Conservation (phyloP, 2,888 invertebrate genomes). For the Ceraclea dissimilis region DNA sequence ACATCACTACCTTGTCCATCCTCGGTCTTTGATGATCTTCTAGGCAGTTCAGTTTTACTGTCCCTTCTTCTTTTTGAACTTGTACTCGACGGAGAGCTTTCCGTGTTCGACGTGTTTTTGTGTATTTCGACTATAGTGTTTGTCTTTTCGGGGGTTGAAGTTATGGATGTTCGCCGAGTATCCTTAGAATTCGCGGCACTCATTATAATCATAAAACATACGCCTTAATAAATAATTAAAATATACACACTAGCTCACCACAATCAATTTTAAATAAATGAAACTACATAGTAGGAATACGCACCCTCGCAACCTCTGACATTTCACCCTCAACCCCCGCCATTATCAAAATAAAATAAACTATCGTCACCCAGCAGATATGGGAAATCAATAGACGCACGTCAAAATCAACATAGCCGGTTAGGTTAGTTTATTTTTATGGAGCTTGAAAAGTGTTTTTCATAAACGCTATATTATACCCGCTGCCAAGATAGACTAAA, state of each 20-base stretch:
- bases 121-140: slow-evolving; percentile 23
- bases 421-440: no score
- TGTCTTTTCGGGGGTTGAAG: slow-evolving; percentile 15
- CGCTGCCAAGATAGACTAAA: no score
- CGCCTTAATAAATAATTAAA: no score
- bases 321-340: slow-evolving; percentile 19
- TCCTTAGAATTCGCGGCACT: slow-evolving; percentile 18
- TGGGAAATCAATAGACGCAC: no score
- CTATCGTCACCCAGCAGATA: no score
- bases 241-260: neutral
- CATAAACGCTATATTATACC: no score
- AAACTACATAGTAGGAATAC: neutral
- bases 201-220: slow-evolving; percentile 10
- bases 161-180: slow-evolving; percentile 14
- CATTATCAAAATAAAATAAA: slow-evolving; percentile 25
- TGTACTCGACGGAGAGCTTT: slow-evolving; percentile 13
- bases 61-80: slow-evolving; percentile 8
- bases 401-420: no score
- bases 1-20: slow-evolving; percentile 10
- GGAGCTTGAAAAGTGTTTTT: no score
- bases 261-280: neutral
- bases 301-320: slow-evolving; percentile 18
- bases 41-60: slow-evolving; percentile 14
- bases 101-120: slow-evolving; percentile 12
- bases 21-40: slow-evolving; percentile 16